These are phyloP conservation scores for Sanderia malayensis DNA, from an alignment of 30 jellyfish, hydroid and myxozoan genomes.

Conservation along the genomic window DNA sequence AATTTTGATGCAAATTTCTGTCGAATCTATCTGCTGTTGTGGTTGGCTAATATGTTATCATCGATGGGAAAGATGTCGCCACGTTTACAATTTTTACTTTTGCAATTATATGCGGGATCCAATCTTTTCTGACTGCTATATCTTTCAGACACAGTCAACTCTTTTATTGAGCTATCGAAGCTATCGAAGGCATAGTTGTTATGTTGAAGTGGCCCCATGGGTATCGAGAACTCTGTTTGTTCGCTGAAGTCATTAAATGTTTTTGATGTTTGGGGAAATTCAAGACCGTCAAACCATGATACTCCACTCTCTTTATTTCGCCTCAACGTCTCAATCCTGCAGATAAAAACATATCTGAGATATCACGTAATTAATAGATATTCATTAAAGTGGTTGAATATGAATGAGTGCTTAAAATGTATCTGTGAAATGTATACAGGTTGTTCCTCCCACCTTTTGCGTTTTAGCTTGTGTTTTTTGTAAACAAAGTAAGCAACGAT, in stretches of 20 bases:
- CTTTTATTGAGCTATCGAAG: conserved; percentile 37
- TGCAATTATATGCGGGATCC: conserved; percentile 14
- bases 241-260: conserved; percentile 53
- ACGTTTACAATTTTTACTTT: conserved; percentile 36
- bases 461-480: background rate
- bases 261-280: conserved; percentile 37
- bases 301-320: conserved; percentile 31
- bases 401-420: too few relatives aligned
- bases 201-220: conserved; percentile 57
- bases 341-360: background rate
- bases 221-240: conserved; percentile 61
- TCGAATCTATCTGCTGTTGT: background rate
- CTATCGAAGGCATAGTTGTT: conserved; percentile 54
- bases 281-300: conserved; percentile 67
- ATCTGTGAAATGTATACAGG: too few relatives aligned
- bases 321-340: conserved; percentile 32
- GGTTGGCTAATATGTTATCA: background rate
- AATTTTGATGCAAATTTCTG: background rate
- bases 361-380: too few relatives aligned
- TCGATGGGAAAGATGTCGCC: conserved; percentile 40
- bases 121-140: conserved; percentile 31
- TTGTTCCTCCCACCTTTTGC: conserved; percentile 1
- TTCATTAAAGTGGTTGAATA: too few relatives aligned
- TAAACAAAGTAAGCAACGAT: background rate
- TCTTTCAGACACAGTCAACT: conserved; percentile 37